Evolutionary conservation across 2,113 vertebrate species (phyloP), one percentile per base, ranked within the genome.

Genomic region (Todiramphus saurophagus): DNA sequence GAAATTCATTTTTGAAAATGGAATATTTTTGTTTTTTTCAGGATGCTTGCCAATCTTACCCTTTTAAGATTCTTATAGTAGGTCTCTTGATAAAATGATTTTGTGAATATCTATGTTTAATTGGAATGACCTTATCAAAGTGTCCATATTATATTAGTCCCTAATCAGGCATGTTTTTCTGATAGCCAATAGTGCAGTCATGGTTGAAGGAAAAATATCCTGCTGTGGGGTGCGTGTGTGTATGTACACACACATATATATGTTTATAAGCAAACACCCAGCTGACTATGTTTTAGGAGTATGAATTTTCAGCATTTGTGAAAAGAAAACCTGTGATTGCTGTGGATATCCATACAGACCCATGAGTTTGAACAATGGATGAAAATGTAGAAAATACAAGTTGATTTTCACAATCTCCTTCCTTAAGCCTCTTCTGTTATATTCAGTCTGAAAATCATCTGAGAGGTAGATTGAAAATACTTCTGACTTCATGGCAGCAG

Each of bases 401-500:
- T 87, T 94, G 58, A 63, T 90, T 94, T 95, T 94, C 70, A 90
- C 76, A 87, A 87, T 19, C 44, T 92, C 24, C 48, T 66, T 92
- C 63, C 74, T 63, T 77, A 66, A 81, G 24, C 68, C 90, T 4
- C 75, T 92, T 79, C 84, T 73, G 4, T 92, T 96, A 58, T 88
- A 51, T 88, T 94, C 83, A 48, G 64, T 90, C 81, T 87, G 88
- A 92, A 92, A 96, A 46, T 90, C 89, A 83, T 95, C 89, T 84
- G 73, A 94, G 97, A 96, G 96, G 81, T 96, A 95, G 86, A 79
- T 82, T 77, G 88, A 87, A 93, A 97, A 96, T 86, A 93, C 67
- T 96, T 96, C 53, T 92, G 89, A 96, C 92, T 95, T 87, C 39
- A 60, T 97, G 97, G 95, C 96, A 97, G 37, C 84, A 87, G 50